phyloP scores from a whole-genome alignment of 2,888 invertebrate species.

The Drosophila atripex region DNA sequence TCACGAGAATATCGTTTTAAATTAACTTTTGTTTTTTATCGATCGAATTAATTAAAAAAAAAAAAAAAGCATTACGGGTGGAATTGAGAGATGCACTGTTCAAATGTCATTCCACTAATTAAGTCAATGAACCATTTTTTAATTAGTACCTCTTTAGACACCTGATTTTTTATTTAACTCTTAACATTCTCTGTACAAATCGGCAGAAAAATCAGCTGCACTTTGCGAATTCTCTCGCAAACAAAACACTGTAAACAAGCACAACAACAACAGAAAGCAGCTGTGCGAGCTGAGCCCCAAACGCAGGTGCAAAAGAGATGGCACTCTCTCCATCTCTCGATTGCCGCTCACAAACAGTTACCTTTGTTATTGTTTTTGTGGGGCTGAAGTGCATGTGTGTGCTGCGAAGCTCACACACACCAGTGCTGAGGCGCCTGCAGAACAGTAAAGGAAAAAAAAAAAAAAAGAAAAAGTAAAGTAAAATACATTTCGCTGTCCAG shows the following conservation, averaged over 20 bases:
- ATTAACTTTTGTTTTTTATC: slow-evolving; percentile 5
- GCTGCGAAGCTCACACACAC: slow-evolving; percentile 25
- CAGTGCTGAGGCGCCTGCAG: slow-evolving; percentile 19
- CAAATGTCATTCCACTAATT: background rate
- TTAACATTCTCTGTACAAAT: slow-evolving; percentile 26
- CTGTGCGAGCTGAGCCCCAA: slow-evolving; percentile 28
- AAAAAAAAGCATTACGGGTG: background rate
- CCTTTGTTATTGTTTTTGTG: slow-evolving; percentile 31
- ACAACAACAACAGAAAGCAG: slow-evolving; percentile 37
- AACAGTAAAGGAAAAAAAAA: slow-evolving; percentile 36
- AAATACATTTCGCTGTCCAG: slow-evolving; percentile 48
- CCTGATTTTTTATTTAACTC: background rate
- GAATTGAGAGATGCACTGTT: background rate
- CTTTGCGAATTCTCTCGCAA: slow-evolving; percentile 38
- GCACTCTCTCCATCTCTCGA: slow-evolving; percentile 7
- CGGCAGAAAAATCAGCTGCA: slow-evolving; percentile 56
- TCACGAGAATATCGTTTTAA: slow-evolving; percentile 2
- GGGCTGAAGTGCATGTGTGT: slow-evolving; percentile 1
- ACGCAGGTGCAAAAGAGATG: slow-evolving; percentile 25
- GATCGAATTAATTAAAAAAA: slow-evolving; percentile 42
- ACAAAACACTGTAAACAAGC: slow-evolving; percentile 17
- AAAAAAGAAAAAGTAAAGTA: slow-evolving; percentile 43
- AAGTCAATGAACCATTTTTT: background rate
- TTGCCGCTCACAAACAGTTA: slow-evolving; percentile 14
- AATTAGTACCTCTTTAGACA: background rate